These are phyloP conservation scores for Achroia grisella DNA, from an alignment of 1,140 invertebrate species.

Conservation along the genomic window DNA sequence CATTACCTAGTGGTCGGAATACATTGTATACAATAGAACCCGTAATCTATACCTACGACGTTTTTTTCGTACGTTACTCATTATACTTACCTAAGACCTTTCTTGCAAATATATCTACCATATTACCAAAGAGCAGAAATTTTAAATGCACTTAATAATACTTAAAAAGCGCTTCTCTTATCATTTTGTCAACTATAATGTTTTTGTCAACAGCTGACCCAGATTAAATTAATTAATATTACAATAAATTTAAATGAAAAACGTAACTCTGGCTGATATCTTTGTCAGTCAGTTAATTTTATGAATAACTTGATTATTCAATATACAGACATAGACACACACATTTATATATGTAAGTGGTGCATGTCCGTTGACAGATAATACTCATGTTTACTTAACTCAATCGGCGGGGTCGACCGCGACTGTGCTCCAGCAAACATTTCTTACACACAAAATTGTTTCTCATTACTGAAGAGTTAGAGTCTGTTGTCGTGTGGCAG, in stretches of 20 bases:
- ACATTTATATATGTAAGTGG: slow-evolving; percentile 28
- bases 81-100: too few relatives aligned
- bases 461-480: slow-evolving; percentile 31
- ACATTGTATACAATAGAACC: too few relatives aligned
- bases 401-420: slow-evolving; percentile 55
- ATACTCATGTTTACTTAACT: slow-evolving; percentile 73
- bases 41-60: slow-evolving; percentile 45
- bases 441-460: slow-evolving; percentile 27
- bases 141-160: slow-evolving; percentile 12
- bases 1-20: too few relatives aligned
- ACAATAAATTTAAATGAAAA: slow-evolving; percentile 14
- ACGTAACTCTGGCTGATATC: slow-evolving; percentile 9
- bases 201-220: slow-evolving; percentile 24
- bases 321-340: slow-evolving; percentile 41
- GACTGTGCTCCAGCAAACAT: slow-evolving; percentile 25
- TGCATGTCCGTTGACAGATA: slow-evolving; percentile 71
- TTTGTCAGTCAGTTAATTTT: slow-evolving; percentile 36
- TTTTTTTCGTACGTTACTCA: too few relatives aligned
- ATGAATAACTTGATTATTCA: slow-evolving; percentile 65
- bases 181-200: background rate
- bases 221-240: slow-evolving; percentile 43
- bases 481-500: slow-evolving; percentile 39
- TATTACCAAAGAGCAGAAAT: too few relatives aligned
- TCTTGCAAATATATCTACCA: too few relatives aligned
- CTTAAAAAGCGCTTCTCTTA: background rate